A percentile compares a stretch with the other conserved stretches of the same genome.
Conservation (phyloP, 2,888 invertebrate species). For the Linnaemya vulpina region DNA sequence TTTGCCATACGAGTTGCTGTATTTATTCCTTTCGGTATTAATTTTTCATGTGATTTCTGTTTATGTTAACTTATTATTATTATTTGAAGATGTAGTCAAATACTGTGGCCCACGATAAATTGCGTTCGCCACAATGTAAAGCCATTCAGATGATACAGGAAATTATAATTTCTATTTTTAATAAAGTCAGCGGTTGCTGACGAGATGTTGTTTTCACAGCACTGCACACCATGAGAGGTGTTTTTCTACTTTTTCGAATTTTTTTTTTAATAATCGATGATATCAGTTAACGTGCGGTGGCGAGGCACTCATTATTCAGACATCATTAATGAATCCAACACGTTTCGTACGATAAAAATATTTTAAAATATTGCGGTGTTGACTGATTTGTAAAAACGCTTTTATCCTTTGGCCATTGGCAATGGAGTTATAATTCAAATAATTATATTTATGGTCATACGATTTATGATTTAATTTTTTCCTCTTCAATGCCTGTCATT, state of each 20-base stretch:
- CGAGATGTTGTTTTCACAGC: background rate
- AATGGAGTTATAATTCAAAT: too few species aligned
- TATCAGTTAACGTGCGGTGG: conserved; percentile 48
- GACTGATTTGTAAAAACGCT: background rate
- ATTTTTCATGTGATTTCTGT: background rate
- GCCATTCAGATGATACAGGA: conserved; percentile 58
- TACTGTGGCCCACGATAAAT: conserved; percentile 20
- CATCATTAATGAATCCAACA: background rate
- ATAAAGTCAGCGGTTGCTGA: conserved; percentile 8
- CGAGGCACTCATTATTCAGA: background rate
- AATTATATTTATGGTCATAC: too few species aligned
- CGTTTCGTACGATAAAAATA: background rate
- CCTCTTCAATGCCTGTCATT: too few species aligned
- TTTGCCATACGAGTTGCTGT: background rate
- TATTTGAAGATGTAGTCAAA: conserved; percentile 49
- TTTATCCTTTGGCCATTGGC: background rate
- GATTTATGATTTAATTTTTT: too few species aligned
- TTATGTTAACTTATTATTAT: conserved; percentile 30
- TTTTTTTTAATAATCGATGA: conserved; percentile 53
- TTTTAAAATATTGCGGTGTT: background rate
- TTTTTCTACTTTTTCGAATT: background rate
- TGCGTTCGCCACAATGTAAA: conserved; percentile 8
- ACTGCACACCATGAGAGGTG: background rate
- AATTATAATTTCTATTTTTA: conserved; percentile 49
- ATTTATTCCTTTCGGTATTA: background rate